Base-by-base conservation (phyloP, 2,888 invertebrate species). In the Diabrotica balteata region DNA sequence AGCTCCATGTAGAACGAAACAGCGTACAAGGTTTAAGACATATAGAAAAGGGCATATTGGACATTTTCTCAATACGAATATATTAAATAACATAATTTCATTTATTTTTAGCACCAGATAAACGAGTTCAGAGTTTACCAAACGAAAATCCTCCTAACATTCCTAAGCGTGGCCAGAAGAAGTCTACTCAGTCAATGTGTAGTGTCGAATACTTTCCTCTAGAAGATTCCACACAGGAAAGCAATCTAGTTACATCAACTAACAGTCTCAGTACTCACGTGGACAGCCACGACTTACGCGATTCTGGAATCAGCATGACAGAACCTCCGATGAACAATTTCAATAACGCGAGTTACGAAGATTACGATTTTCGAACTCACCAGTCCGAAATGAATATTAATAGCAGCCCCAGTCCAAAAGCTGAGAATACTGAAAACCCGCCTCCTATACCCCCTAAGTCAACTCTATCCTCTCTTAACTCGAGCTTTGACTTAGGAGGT, bases 251-350 rank as follows among this genome's bases (percentile, higher is more conserved):
- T 1, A 69, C 72, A 0, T 76, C 79, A 1, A 72, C 78, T 6
- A 79, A 76, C 63, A 77, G 75, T 58, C 73, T 81, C 8, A 75
- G 73, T 7, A 71, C 75, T 32, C 75, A 67, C n/a, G 64, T 72
- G 4, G 81, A 80, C 45, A 76, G 77, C 63, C 83, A 86, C 64
- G 88, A 88, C 74, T 80, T 88, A 9, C 83, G 88, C 7, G 88
- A 88, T 78, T 88, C 88, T 4, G 88, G 88, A 10, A 84, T 83
- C 53, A 84, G 84, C 74, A 83, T 84, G 74, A 80, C 84, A 2
- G 84, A 84, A 67, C 75, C 80, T 9, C 80, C 79, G 63, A 68
- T 84, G 54, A 85, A 84, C 61, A 84, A 84, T 74, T 83, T 85
- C 70, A 84, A 85, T 68, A 81, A 82, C 63, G 78, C 81, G 6